phyloP scores from a whole-genome alignment of 2,797 vertebrate species.

The Rousettus madagascariensis region DNA sequence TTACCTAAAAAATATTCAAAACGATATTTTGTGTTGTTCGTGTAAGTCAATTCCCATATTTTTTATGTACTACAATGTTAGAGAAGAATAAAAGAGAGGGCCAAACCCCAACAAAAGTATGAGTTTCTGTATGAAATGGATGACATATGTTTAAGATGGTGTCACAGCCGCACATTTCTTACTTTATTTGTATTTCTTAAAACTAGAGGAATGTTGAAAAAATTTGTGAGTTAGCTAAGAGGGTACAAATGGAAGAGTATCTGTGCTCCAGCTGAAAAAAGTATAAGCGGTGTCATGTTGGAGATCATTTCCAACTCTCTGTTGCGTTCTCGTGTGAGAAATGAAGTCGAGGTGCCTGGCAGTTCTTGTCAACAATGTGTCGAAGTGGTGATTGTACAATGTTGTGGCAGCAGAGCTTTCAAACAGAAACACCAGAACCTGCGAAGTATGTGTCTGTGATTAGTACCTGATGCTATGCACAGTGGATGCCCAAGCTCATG shows the following conservation, averaged over 20 bases:
- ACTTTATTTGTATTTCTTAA: slow-evolving; percentile 71
- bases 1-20: not conserved
- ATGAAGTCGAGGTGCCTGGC: slow-evolving; percentile 63
- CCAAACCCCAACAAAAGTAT: not conserved
- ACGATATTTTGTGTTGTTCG: not conserved
- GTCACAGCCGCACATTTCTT: slow-evolving; percentile 57
- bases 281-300: slow-evolving; percentile 41
- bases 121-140: slow-evolving; percentile 11
- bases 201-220: slow-evolving; percentile 63
- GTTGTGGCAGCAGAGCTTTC: slow-evolving; percentile 56
- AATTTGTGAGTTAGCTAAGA: slow-evolving; percentile 50
- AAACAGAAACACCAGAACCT: slow-evolving; percentile 72
- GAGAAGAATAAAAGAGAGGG: not conserved
- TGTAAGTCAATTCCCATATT: not conserved
- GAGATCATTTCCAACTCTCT: slow-evolving; percentile 51
- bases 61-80: not conserved
- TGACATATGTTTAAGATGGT: slow-evolving; percentile 65
- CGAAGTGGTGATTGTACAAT: not conserved
- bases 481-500: not conserved
- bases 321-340: slow-evolving; percentile 54
- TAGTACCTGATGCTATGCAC: slow-evolving; percentile 60
- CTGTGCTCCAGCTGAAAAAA: slow-evolving; percentile 72
- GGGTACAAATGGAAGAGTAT: slow-evolving; percentile 49
- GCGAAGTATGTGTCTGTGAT: slow-evolving; percentile 69
- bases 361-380: slow-evolving; percentile 76